Evolutionary conservation across 2,113 vertebrate species (phyloP).

Genomic region (Dipodomys spectabilis): DNA sequence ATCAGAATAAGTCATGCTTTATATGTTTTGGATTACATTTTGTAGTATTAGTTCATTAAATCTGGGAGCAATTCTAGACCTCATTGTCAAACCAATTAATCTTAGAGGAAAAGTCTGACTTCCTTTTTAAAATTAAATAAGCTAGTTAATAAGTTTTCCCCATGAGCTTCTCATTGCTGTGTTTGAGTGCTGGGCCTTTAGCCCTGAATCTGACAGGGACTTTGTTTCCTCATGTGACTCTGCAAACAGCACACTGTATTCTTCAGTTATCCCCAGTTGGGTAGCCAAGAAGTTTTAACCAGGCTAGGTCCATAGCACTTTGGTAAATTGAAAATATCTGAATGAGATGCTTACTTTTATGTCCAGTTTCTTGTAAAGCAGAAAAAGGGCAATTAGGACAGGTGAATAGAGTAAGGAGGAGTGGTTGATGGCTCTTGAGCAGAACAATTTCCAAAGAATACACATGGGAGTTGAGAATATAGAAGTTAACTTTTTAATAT

Average conservation of each 20-base stretch:
- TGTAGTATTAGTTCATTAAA: not conserved
- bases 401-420: not conserved
- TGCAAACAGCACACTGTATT: too few species aligned
- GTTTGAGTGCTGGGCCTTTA: not conserved
- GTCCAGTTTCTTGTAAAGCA: not conserved
- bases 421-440: not conserved
- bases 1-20: not conserved
- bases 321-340: not conserved
- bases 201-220: fast-evolving
- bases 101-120: not conserved
- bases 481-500: not conserved
- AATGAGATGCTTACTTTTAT: not conserved
- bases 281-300: not conserved
- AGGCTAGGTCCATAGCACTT: not conserved
- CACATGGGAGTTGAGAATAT: not conserved
- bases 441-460: not conserved
- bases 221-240: not conserved
- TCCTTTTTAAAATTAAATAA: not conserved
- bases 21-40: not conserved
- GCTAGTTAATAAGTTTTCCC: not conserved
- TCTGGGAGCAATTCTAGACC: not conserved
- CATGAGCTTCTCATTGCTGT: not conserved
- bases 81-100: not conserved
- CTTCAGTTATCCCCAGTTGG: not conserved
- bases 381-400: not conserved